These are phyloP conservation scores for Lanius collurio DNA, from an alignment of 2,113 vertebrate genomes.

Conservation along the genomic window DNA sequence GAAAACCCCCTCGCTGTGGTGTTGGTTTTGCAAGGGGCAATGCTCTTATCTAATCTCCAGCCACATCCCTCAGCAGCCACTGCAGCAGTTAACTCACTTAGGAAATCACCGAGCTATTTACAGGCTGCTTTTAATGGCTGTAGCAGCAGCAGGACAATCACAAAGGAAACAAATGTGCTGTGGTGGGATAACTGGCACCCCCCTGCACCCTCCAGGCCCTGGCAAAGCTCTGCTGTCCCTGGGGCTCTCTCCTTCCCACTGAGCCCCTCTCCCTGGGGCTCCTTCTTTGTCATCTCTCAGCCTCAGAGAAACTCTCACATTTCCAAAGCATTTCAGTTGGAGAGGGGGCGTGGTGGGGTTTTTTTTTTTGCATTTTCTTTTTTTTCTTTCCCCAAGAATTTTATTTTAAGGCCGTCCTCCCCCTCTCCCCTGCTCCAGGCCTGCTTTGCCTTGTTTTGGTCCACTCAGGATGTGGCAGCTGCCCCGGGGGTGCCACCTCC, in stretches of 20 bases:
- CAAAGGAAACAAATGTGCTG: neutral
- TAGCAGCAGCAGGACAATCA: neutral
- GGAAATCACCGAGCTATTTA: constrained; percentile 31
- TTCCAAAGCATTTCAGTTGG: neutral
- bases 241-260: neutral
- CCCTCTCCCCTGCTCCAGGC: neutral
- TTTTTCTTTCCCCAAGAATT: neutral
- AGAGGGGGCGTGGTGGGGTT: neutral
- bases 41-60: constrained; percentile 37
- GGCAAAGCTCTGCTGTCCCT: neutral
- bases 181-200: neutral
- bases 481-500: neutral
- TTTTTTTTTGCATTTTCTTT: neutral
- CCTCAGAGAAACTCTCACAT: neutral
- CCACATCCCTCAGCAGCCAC: constrained; percentile 11
- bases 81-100: constrained; percentile 50
- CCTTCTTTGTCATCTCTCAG: neutral
- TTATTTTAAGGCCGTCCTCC: neutral
- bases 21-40: neutral
- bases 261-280: neutral
- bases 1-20: constrained; percentile 20
- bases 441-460: neutral
- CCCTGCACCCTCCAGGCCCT: neutral
- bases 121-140: neutral
- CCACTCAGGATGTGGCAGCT: neutral